Percentiles rank a stretch among this genome's conserved stretches.
Conservation (phyloP, 2,113 vertebrate species). For the Candoia aspera region DNA sequence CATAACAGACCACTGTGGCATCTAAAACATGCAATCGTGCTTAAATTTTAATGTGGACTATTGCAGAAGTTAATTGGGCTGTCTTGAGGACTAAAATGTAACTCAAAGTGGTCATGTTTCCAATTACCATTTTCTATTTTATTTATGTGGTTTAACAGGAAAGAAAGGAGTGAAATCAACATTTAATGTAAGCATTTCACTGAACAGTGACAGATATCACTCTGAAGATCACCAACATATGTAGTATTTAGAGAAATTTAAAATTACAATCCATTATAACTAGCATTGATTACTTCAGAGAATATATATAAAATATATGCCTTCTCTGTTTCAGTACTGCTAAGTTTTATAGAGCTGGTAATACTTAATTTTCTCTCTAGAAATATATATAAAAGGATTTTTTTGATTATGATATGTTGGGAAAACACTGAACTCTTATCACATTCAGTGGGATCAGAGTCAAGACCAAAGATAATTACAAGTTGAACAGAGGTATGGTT, state of each 20-base stretch:
- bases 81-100: conserved; percentile 27
- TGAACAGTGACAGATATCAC: conserved; percentile 30
- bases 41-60: conserved; percentile 45
- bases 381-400: conserved; percentile 6
- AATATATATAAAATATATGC: conserved; percentile 31
- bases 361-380: conserved; percentile 45
- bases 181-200: conserved; percentile 34
- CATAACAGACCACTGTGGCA: conserved; percentile 4
- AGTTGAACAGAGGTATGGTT: not conserved
- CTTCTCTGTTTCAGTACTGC: conserved; percentile 47
- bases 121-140: conserved; percentile 46
- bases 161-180: conserved; percentile 27
- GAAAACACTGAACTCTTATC: not conserved
- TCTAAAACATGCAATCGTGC: conserved; percentile 34
- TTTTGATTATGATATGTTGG: conserved; percentile 5
- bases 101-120: conserved; percentile 37
- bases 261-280: conserved; percentile 35
- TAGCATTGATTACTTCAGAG: conserved; percentile 33
- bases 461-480: not conserved
- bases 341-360: conserved; percentile 41
- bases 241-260: conserved; percentile 36
- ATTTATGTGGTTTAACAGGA: conserved; percentile 46
- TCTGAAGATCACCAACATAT: conserved; percentile 43
- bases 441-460: not conserved
- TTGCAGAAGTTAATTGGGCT: conserved; percentile 39